phyloP scores from a whole-genome alignment of 2,888 invertebrate genomes.

The Dynastes maya region DNA sequence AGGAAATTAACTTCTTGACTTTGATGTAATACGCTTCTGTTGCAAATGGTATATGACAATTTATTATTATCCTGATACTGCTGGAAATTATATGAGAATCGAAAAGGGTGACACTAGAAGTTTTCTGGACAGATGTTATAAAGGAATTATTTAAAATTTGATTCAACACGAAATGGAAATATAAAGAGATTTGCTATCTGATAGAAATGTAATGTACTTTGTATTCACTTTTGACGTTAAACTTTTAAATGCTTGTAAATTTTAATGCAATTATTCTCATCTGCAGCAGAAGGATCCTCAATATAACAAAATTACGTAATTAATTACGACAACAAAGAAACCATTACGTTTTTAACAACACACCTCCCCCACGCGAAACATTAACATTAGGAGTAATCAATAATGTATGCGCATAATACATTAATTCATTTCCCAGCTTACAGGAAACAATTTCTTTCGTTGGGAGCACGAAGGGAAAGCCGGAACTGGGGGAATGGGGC shows the following conservation, averaged over 20 bases:
- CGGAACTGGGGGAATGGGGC: conserved; percentile 72
- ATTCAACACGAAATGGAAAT: too few species aligned
- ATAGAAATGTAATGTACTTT: too few species aligned
- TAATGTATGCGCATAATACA: conserved; percentile 70
- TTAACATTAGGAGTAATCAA: conserved; percentile 71
- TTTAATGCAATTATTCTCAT: not conserved
- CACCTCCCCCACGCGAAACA: conserved; percentile 38
- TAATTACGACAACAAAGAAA: conserved; percentile 23
- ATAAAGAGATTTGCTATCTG: too few species aligned
- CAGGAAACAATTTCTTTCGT: conserved; percentile 70
- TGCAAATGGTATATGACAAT: conserved; percentile 47
- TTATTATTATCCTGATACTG: conserved; percentile 34
- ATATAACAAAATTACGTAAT: conserved; percentile 16
- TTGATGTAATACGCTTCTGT: conserved; percentile 65
- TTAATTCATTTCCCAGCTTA: conserved; percentile 69
- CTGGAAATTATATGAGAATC: conserved; percentile 8
- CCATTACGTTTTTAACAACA: conserved; percentile 22
- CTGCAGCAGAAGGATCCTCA: not conserved
- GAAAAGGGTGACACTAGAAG: not conserved
- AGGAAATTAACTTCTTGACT: conserved; percentile 69
- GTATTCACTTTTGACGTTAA: not conserved
- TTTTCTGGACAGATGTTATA: not conserved
- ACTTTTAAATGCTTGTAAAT: not conserved
- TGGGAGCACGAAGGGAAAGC: conserved; percentile 70
- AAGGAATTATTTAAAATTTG: too few species aligned